Conservation (phyloP, 2,888 invertebrate genomes). For the Drosophila formosana region DNA sequence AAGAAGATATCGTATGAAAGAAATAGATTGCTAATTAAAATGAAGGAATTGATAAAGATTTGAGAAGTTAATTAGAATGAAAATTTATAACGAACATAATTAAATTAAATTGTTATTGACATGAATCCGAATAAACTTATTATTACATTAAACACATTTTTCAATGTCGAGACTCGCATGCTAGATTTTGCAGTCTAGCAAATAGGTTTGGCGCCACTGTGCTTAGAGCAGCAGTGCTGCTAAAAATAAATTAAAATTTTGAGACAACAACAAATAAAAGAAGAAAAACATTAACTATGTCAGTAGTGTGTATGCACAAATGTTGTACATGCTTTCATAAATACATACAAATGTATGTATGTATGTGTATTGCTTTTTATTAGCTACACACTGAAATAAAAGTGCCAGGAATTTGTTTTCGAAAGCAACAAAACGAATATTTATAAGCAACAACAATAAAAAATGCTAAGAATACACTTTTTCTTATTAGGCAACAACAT, state of each 20-base stretch:
- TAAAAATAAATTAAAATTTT: constrained; percentile 39
- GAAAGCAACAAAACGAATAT: constrained; percentile 48
- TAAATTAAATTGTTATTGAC: too few relatives aligned
- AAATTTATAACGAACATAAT: too few relatives aligned
- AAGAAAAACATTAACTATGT: constrained; percentile 63
- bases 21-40: too few relatives aligned
- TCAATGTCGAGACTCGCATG: background rate
- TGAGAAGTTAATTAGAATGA: too few relatives aligned
- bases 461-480: constrained; percentile 61
- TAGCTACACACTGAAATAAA: constrained; percentile 51
- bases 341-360: constrained; percentile 16
- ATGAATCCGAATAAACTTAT: too few relatives aligned
- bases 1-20: too few relatives aligned
- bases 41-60: too few relatives aligned
- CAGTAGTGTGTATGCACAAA: constrained; percentile 79
- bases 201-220: constrained; percentile 36
- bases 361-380: constrained; percentile 34
- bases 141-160: too few relatives aligned
- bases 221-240: constrained; percentile 11
- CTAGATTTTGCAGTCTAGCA: background rate
- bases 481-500: constrained; percentile 57
- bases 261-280: constrained; percentile 20
- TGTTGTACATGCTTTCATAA: constrained; percentile 45
- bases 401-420: constrained; percentile 58
- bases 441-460: constrained; percentile 29